Conservation (phyloP, 2,888 invertebrate species). For the Cheiracanthium punctorium region DNA sequence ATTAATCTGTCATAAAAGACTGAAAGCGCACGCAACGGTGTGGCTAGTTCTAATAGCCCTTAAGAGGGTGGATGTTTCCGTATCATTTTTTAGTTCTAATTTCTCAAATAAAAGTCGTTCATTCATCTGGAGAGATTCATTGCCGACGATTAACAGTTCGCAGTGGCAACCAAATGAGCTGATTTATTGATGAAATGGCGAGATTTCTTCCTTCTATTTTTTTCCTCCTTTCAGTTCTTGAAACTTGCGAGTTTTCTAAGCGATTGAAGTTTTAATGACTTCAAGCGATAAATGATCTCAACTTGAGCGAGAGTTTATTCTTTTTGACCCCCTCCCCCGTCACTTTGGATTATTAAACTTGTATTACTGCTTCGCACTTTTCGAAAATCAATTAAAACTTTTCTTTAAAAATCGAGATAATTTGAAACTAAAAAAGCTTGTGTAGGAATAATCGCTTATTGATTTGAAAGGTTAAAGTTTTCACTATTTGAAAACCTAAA, state of each 20-base stretch:
- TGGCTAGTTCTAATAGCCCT: constrained; percentile 56
- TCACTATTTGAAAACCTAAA: too few species aligned
- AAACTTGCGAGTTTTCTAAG: constrained; percentile 17
- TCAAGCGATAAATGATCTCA: background rate
- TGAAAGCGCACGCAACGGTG: constrained; percentile 31
- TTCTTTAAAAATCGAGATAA: background rate
- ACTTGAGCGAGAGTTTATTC: background rate
- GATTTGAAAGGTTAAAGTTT: too few species aligned
- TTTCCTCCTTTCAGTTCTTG: background rate
- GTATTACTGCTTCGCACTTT: background rate
- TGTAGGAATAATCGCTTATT: too few species aligned
- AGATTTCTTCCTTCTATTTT: constrained; percentile 52
- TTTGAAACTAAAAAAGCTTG: background rate
- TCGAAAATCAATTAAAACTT: background rate
- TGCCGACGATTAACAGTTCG: constrained; percentile 38
- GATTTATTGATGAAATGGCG: constrained; percentile 49
- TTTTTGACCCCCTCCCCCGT: background rate
- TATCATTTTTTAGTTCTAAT: constrained; percentile 46
- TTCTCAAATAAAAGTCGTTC: constrained; percentile 42
- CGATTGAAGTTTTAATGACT: constrained; percentile 58
- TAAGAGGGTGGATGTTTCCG: constrained; percentile 41
- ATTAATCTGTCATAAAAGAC: constrained; percentile 68
- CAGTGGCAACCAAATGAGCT: constrained; percentile 35
- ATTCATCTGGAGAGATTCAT: constrained; percentile 34
- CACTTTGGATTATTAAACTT: background rate